A percentile compares a stretch with the other conserved stretches of the same genome.
Conservation (phyloP, 2,797 vertebrate genomes). For the Graptemys geographica region DNA sequence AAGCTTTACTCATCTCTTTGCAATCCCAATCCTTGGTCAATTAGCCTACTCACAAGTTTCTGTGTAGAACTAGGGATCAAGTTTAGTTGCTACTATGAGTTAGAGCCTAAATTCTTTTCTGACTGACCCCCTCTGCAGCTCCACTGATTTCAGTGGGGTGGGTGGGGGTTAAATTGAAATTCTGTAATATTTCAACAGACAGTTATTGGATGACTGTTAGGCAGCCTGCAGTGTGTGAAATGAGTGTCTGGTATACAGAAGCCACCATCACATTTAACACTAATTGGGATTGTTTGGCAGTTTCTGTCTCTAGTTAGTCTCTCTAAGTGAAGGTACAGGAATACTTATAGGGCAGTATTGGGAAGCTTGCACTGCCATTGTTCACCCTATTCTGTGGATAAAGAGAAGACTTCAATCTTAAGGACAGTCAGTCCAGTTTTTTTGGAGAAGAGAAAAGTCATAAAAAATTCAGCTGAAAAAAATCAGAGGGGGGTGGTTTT, state of each 20-base stretch:
- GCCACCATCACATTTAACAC: background rate
- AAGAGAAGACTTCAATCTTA: background rate
- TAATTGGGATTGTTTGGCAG: background rate
- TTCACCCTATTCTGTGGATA: background rate
- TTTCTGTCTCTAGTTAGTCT: background rate
- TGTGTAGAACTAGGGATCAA: slow-evolving; percentile 19
- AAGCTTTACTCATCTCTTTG: background rate
- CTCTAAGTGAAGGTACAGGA: background rate
- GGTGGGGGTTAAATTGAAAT: background rate
- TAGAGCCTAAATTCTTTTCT: background rate
- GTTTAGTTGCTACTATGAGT: background rate
- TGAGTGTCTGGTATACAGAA: background rate
- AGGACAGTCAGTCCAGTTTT: background rate
- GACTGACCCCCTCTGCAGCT: background rate
- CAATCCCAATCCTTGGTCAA: background rate
- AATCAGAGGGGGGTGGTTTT: background rate
- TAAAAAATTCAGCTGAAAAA: background rate
- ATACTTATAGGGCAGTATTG: background rate
- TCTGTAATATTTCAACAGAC: background rate
- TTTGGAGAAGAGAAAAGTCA: background rate
- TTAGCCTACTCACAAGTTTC: slow-evolving; percentile 42
- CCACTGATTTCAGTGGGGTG: background rate
- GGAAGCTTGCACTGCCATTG: background rate
- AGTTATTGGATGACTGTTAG: background rate
- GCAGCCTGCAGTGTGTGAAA: background rate